phyloP scores from a whole-genome alignment of 2,113 vertebrate genomes.

The Cebus imitator region DNA sequence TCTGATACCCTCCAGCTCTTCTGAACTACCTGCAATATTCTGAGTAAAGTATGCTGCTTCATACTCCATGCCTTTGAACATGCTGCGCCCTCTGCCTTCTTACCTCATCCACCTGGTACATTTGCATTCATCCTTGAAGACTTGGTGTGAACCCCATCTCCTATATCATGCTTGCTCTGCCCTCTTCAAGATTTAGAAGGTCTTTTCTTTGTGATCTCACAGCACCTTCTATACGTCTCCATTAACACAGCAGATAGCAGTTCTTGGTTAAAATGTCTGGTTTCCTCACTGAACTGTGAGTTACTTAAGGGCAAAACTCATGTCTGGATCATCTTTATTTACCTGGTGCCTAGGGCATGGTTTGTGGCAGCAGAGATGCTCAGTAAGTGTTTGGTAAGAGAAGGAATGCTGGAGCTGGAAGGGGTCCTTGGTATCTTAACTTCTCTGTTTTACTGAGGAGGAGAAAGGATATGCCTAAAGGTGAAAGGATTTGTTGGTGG shows the following conservation, averaged over 20 bases:
- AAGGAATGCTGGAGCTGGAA: neutral
- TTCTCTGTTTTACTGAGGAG: slow-evolving; percentile 19
- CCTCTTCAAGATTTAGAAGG: slow-evolving; percentile 24
- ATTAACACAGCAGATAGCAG: slow-evolving; percentile 9
- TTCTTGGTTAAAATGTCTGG: slow-evolving; percentile 44
- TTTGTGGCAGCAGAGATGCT: neutral
- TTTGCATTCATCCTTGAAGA: neutral
- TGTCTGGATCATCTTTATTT: slow-evolving; percentile 32
- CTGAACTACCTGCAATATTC: neutral
- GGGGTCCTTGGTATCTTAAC: neutral
- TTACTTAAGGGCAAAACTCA: slow-evolving; percentile 51
- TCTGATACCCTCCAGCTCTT: neutral
- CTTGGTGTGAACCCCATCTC: neutral
- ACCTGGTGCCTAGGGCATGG: neutral
- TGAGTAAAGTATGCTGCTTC: neutral
- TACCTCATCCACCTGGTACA: neutral
- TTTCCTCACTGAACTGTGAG: slow-evolving; percentile 35
- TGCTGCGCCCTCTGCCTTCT: neutral
- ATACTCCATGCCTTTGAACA: neutral
- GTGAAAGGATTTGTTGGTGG: neutral
- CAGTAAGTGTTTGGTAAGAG: neutral
- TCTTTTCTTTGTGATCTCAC: slow-evolving; percentile 7
- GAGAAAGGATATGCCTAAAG: slow-evolving; percentile 43
- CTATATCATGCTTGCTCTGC: neutral
- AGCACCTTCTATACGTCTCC: slow-evolving; percentile 35